Base-by-base conservation (phyloP, 2,888 invertebrate genomes). In the Podotricha telesiphe region DNA sequence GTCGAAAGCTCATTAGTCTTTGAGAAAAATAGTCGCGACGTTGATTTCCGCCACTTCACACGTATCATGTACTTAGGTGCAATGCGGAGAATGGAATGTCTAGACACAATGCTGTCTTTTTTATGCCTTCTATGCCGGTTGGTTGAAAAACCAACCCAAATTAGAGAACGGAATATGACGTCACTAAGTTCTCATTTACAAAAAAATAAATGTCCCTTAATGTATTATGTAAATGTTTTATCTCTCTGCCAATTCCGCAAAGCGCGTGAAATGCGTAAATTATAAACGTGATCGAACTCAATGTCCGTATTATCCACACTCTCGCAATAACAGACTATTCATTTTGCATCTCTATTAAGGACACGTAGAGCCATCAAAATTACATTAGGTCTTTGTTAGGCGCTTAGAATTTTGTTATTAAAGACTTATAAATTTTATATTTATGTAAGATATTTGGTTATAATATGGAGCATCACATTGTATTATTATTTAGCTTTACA, bases 381-480 rank as follows among this genome's bases (percentile, higher is more conserved):
- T 13, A 58, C 58, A 42, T 58, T 58, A 58, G 10, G 42, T 5
- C n/a, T 42, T 58, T 20, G 42, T 58, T 58, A 58, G 20, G 15
- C 22, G 22, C n/a, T 28, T 53, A 1, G 22, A 22, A 22, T n/a
- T 15, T 22, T 20, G n/a, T 22, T 58, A 22, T 20, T 42, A 20
- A 8, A n/a, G 6, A 40, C 15, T 0, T 40, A 19, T 3, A n/a
- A 28, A 53, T 28, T n/a, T n/a, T 7, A 47, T 8, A 17, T 6
- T 10, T 53, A 53, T 53, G 53, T 53, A 53, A 28, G 28, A 53
- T 53, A 8, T n/a, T 8, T 1, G 13, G 13, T 42, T 42, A 50
- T 20, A 20, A 11, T 50, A 20, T 50, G 11, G 3, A 13, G 11
- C 11, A 28, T 28, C 6, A 28, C 2, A 28, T 28, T 28, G 28